Percentiles rank a stretch among this genome's conserved stretches.
Evolutionary conservation across 2,113 vertebrate genomes (phyloP).

Genomic region (Myrmecophaga tridactyla): DNA sequence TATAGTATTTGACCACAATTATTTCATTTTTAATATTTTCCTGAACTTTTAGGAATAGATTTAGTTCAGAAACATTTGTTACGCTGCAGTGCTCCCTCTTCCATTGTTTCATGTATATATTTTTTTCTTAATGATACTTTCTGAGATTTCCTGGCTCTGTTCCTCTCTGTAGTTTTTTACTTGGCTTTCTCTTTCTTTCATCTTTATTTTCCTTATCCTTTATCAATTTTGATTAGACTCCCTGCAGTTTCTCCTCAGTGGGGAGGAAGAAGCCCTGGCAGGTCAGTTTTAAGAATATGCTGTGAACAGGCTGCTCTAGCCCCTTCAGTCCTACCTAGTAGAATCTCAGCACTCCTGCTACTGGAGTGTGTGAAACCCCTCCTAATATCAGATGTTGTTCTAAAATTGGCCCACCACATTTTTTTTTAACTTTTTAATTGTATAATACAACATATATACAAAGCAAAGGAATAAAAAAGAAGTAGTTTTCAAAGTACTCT

Average conservation of each 20-base stretch:
- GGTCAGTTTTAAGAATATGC: not conserved
- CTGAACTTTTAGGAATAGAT: not conserved
- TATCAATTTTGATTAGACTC: not conserved
- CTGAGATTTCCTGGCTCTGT: not conserved
- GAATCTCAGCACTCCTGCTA: not conserved
- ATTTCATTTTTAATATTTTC: conserved; percentile 26
- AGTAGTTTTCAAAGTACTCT: too few species aligned
- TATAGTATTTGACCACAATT: not conserved
- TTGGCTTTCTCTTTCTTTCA: not conserved
- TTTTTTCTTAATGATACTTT: not conserved
- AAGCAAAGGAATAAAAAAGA: too few species aligned
- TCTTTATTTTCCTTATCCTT: not conserved
- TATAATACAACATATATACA: too few species aligned
- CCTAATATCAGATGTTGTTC: not conserved
- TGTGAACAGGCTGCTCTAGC: not conserved
- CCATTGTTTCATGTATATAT: not conserved
- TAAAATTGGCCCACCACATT: not conserved
- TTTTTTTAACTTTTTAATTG: too few species aligned
- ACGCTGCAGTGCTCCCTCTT: not conserved
- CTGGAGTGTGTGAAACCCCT: not conserved
- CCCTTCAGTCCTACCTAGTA: not conserved
- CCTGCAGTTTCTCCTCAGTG: not conserved
- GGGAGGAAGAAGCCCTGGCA: not conserved
- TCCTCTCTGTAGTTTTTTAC: not conserved
- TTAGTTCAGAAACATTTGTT: not conserved